Evolutionary conservation across 2,113 vertebrate genomes (phyloP).

Genomic region (Pelusios castaneus): DNA sequence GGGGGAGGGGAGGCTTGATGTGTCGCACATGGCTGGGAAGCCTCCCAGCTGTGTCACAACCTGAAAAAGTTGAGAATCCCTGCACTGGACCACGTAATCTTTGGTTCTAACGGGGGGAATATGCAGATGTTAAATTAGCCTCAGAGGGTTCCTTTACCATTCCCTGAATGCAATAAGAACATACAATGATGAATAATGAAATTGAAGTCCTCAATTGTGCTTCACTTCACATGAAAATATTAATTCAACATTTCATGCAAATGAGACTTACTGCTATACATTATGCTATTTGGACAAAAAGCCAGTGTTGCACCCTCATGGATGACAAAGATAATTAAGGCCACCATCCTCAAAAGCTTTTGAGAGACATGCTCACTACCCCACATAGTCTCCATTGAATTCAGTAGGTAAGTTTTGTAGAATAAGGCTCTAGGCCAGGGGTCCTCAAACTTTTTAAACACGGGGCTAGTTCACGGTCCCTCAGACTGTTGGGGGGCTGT

Average conservation of each 20-base stretch:
- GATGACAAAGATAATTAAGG: not conserved
- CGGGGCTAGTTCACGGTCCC: too few species aligned
- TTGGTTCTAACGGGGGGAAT: constrained; percentile 1
- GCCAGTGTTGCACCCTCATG: not conserved
- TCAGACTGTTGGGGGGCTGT: too few species aligned
- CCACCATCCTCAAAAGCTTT: not conserved
- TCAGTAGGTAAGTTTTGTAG: fast-evolving
- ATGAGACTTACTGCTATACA: constrained; percentile 3
- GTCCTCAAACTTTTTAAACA: too few species aligned
- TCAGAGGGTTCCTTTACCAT: constrained; percentile 24
- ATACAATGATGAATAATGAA: constrained; percentile 59
- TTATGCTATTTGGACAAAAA: constrained; percentile 25
- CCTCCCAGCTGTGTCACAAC: too few species aligned
- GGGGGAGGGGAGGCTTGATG: too few species aligned
- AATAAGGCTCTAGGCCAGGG: not conserved
- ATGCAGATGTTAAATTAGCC: constrained; percentile 55
- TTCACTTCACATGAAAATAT: not conserved
- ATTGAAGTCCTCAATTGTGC: constrained; percentile 45
- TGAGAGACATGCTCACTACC: not conserved
- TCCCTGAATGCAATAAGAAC: constrained; percentile 19
- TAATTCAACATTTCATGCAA: constrained; percentile 43
- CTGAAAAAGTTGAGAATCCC: too few species aligned
- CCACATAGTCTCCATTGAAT: not conserved
- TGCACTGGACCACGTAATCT: too few species aligned
- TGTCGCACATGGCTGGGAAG: too few species aligned